These are phyloP conservation scores for Macaria notata DNA, from an alignment of 2,888 invertebrate genomes.

Conservation along the genomic window DNA sequence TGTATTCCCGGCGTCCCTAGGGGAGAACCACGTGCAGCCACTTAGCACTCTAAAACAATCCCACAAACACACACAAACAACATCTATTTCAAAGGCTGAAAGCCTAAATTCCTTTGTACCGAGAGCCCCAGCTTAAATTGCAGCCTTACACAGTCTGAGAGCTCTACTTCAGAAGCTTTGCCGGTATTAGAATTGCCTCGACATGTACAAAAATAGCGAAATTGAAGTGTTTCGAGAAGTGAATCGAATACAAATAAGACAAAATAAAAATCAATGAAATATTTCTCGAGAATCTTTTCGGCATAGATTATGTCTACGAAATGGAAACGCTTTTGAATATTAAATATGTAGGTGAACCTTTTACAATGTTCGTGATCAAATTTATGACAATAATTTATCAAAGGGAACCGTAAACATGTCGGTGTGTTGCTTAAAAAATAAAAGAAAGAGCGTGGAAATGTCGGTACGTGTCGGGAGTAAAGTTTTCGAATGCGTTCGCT, in stretches of 20 bases:
- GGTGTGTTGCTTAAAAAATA: slow-evolving; percentile 32
- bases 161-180: slow-evolving; percentile 70
- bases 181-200: slow-evolving; percentile 71
- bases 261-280: slow-evolving; percentile 46
- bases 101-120: slow-evolving; percentile 59
- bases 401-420: slow-evolving; percentile 41
- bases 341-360: slow-evolving; percentile 40
- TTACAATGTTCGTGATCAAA: slow-evolving; percentile 39
- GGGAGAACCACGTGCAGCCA: slow-evolving; percentile 73
- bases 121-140: slow-evolving; percentile 54
- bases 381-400: slow-evolving; percentile 45
- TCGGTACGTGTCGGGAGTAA: slow-evolving; percentile 40
- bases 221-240: slow-evolving; percentile 67
- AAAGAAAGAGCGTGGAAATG: slow-evolving; percentile 40
- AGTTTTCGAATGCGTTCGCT: slow-evolving; percentile 43
- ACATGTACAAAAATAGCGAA: slow-evolving; percentile 73
- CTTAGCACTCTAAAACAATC: slow-evolving; percentile 69
- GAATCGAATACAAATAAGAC: slow-evolving; percentile 57
- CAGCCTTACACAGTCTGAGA: slow-evolving; percentile 65
- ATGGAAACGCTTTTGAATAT: slow-evolving; percentile 37
- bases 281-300: slow-evolving; percentile 34
- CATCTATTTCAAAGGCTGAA: slow-evolving; percentile 46
- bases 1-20: slow-evolving; percentile 59
- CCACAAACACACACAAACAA: slow-evolving; percentile 50
- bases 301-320: slow-evolving; percentile 29